Base-by-base conservation (phyloP, 2,888 invertebrate genomes). In the Apotomis betuletana region DNA sequence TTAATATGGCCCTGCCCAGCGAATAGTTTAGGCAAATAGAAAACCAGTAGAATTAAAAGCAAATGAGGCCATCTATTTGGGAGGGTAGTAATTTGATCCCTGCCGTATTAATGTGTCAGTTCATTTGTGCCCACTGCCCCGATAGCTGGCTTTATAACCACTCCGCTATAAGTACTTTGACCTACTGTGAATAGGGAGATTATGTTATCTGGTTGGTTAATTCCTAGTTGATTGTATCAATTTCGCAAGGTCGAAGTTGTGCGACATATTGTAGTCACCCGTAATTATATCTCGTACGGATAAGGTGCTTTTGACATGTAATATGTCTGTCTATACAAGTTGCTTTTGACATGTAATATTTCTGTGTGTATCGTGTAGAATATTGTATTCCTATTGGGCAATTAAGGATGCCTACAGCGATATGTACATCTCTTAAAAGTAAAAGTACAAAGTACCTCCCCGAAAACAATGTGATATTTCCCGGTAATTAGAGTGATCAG, bases 11-110 rank as follows among this genome's bases (percentile, higher is more conserved):
- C 6, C 41, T 41, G 6, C 41, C 41, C 9, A 9, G 51, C 12
- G 12, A 52, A 55, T 54, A 55, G 54, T 60, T 49, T 41, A 46
- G 60, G 15, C 60, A 60, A 60, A 65, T 60, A 38, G 59, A 65
- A 70, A 54, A 60, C 46, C 36, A 70, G 46, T 70, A 55, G 55
- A 36, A 59, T 27, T 51, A 38, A 55, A 70, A 46, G 59, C 64
- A 65, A 79, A 78, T 77, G 78, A 77, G 73, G 76, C 76, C 75
- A 79, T 78, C 75, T 69, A 76, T 79, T 78, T 68, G 70, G n/a
- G 68, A 65, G 54, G 65, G 63, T 55, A 41, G 64, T 64, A 60
- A 60, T 65, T 70, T 70, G 70, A 70, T 65, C 70, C 60, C 60
- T 46, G 54, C 60, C 64, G 64, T 65, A 65, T 70, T 65, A 65